Base-by-base conservation (phyloP, 2,888 invertebrate genomes). In the Cerastoderma edule region DNA sequence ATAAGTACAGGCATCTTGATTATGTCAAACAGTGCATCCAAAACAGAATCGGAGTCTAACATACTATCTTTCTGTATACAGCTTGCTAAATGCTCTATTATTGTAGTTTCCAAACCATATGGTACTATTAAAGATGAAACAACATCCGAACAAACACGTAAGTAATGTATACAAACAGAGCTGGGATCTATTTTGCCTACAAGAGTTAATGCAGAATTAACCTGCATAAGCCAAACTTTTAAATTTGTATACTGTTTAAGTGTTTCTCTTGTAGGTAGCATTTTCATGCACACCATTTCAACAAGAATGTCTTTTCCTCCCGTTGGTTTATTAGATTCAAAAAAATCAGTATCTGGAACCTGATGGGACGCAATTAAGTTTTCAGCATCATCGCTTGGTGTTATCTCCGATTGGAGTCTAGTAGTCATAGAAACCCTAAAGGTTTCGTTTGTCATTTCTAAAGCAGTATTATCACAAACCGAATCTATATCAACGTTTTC, bases 131-230 rank as follows among this genome's bases (percentile, higher is more conserved):
- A 28, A 13, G 22, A 44, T 28, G 60, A 35, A 27, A 66, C 56
- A 10, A 75, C 28, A 28, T 75, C 75, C 28, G 33, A 28, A 24
- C 70, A 70, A 22, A 75, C 27, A n/a, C 67, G 46, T 32, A 75
- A 56, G 8, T 39, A 8, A 60, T 70, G 66, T 2, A 75, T 24
- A 13, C 24, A n/a, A 19, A 32, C 35, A 32, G 70, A 50, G 0
- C 27, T 46, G 35, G 50, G 44, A 10, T 66, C 48, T 2, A 75
- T 63, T 19, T 71, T 48, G n/a, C 22, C 46, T 30, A 70, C 66
- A 33, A 75, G 50, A 0, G 70, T 27, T 13, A 71, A 33, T 6
- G 66, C 33, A 13, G 19, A 16, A 16, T 32, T 57, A 19, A 66
- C 67, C 24, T 67, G 57, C 16, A 46, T 66, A n/a, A 35, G 32